Base-by-base conservation (phyloP, 1,140 invertebrate species). In the Mactra quadrangularis region DNA sequence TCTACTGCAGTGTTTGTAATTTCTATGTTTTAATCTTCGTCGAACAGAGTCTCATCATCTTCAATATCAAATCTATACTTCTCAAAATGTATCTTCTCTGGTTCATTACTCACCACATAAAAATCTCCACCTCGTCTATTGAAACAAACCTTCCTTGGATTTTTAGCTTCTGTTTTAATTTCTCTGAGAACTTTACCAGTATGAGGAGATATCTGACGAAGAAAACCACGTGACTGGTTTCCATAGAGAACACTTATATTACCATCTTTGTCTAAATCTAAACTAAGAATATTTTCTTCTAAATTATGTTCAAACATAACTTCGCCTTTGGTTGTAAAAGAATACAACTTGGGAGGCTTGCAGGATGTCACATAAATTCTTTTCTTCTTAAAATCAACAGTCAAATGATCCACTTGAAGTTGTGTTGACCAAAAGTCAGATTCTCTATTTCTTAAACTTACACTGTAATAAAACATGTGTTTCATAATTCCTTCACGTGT, bases 401-500 rank as follows among this genome's bases (percentile, higher is more conserved):
- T 38, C 35, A 81, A 50, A 31, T 71, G 64, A 22, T 60, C 64
- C 2, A 59, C 53, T 1, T 22, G 0, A 22, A 71, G 55, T 50
- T 81, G 74, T 13, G 77, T 81, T 11, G 53, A 59, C 77, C 77
- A 70, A 17, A 81, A 81, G 66, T 71, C 52, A 22, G 55, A 57
- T 57, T 81, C 77, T n/a, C 50, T 41, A 3, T 29, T 50, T 9
- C 77, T 38, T n/a, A 81, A 53, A 59, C 77, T 81, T 17, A 81
- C 64, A 33, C 77, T 81, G 55, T 81, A 81, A n/a, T 59, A 71
- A 45, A 81, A 81, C 53, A 70, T 19, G n/a, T 60, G 47, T 50
- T 70, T 70, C 64, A 71, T 45, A 38, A 68, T 50, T 4, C 77
- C 77, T 3, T 81, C 77, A 50, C 71, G 77, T 17, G 53, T 59